Conservation (phyloP, 2,888 invertebrate genomes). For the Phyllotreta striolata region DNA sequence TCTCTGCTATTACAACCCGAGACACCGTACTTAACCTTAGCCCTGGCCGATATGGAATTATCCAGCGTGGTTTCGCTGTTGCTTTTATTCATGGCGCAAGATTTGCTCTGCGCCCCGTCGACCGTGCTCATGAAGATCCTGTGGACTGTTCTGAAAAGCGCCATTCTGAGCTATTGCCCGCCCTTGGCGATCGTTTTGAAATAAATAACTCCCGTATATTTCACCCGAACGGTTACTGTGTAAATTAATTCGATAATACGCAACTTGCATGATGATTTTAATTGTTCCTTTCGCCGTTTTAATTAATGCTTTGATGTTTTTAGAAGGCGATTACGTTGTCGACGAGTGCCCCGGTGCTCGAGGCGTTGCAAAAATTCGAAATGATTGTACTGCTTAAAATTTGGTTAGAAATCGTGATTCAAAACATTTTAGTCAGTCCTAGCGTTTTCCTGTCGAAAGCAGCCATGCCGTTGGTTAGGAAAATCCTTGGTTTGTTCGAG, state of each 20-base stretch:
- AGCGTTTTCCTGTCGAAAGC: slow-evolving; percentile 3
- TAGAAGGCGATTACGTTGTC: slow-evolving; percentile 10
- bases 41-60: neutral
- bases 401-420: neutral
- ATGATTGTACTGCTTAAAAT: neutral
- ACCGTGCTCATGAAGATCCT: neutral
- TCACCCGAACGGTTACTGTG: no score
- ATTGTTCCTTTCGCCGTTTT: neutral
- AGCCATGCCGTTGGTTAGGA: neutral
- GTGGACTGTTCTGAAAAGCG: neutral
- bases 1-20: no score
- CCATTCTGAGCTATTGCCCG: neutral
- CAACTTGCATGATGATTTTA: neutral
- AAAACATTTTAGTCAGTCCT: slow-evolving; percentile 13
- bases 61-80: neutral
- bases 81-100: neutral
- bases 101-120: slow-evolving; percentile 3
- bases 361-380: slow-evolving; percentile 7
- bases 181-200: neutral
- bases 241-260: no score
- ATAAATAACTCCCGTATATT: neutral
- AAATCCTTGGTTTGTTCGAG: neutral
- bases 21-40: slow-evolving; percentile 2
- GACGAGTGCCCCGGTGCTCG: neutral
- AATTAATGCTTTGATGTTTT: slow-evolving; percentile 7